Percentiles rank a stretch among this genome's conserved stretches.
Conservation (phyloP, 2,888 invertebrate species). For the Synanthedon andrenaeformis region DNA sequence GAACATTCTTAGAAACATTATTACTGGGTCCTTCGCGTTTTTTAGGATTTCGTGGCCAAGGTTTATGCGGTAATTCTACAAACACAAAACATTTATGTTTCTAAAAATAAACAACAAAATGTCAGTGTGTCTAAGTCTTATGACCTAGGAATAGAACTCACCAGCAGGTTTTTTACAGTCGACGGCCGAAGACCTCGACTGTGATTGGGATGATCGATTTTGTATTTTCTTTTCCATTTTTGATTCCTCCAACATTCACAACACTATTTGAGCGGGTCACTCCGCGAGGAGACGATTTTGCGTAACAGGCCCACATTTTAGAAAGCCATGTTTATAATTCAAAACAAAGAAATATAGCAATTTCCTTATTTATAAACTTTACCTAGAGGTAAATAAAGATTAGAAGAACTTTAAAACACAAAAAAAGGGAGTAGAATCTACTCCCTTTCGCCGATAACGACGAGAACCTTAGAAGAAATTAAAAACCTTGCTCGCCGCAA, state of each 20-base stretch:
- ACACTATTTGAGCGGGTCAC: constrained; percentile 68
- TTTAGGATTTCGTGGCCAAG: constrained; percentile 73
- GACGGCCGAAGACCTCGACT: constrained; percentile 77
- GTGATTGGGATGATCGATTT: constrained; percentile 75
- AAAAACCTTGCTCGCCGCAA: constrained; percentile 72
- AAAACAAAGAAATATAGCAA: constrained; percentile 67
- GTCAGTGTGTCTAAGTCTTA: constrained; percentile 25
- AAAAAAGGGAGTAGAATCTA: constrained; percentile 70
- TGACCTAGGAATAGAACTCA: constrained; percentile 31
- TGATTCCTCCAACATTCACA: constrained; percentile 69
- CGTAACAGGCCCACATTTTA: constrained; percentile 82
- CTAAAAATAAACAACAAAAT: constrained; percentile 6
- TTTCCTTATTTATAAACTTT: constrained; percentile 35
- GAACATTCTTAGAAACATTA: constrained; percentile 72
- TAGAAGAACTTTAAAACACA: constrained; percentile 35
- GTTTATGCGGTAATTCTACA: constrained; percentile 64
- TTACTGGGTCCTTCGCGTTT: constrained; percentile 74
- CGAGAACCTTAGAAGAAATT: constrained; percentile 62
- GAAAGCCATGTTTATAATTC: constrained; percentile 81
- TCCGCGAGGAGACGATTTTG: constrained; percentile 79
- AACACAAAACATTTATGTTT: constrained; percentile 5
- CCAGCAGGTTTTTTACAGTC: constrained; percentile 82
- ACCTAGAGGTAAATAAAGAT: constrained; percentile 41
- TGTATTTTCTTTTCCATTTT: constrained; percentile 84
- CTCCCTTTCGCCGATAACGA: constrained; percentile 78